Base-by-base conservation (phyloP, 2,113 vertebrate genomes). In the Heliornis fulica region DNA sequence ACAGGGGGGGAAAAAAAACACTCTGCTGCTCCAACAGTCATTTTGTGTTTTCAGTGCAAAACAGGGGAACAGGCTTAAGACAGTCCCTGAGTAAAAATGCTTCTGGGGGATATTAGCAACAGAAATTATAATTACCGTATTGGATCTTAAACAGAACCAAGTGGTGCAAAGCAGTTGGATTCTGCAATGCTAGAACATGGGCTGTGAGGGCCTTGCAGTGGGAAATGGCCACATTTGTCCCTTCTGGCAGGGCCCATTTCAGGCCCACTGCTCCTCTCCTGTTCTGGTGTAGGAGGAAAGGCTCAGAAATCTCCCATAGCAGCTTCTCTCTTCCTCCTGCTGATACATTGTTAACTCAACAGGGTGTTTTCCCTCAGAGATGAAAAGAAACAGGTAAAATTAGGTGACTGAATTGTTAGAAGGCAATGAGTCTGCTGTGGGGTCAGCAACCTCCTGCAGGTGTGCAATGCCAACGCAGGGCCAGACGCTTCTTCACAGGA, bases 381-480 rank as follows among this genome's bases (percentile, higher is more conserved):
- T 50, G 5, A 36, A 53, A 65, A 75, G 54, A 70, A 85, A 32
- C 0, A 1, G 13, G 32, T 78, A 46, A 69, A 56, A 36, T 25
- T 7, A 11, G 45, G 20, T 5, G 4, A 29, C 18, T 60, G 69
- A 82, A 36, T 31, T 0, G 0, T 38, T 34, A 28, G 40, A 2
- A 1, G 51, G 61, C 11, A 5, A 0, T 23, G 41, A 25, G 5
- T 77, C 34, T 59, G 32, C 54, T 74, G 6, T 60, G 64, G 28
- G 53, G 28, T 69, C 40, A 23, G 32, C 45, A 76, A 13, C 15
- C 3, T 74, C 13, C 6, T 1, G 2, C 13, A 19, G 56, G 23
- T 5, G 1, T 0, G 3, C 0, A 2, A 7, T 78, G 74, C 23
- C n/a, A 9, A 3, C 0, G 0, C 36, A 61, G 64, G 54, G 68